Evolutionary conservation across 2,888 invertebrate species (phyloP).

Genomic region (Meiosimyza platycephala): DNA sequence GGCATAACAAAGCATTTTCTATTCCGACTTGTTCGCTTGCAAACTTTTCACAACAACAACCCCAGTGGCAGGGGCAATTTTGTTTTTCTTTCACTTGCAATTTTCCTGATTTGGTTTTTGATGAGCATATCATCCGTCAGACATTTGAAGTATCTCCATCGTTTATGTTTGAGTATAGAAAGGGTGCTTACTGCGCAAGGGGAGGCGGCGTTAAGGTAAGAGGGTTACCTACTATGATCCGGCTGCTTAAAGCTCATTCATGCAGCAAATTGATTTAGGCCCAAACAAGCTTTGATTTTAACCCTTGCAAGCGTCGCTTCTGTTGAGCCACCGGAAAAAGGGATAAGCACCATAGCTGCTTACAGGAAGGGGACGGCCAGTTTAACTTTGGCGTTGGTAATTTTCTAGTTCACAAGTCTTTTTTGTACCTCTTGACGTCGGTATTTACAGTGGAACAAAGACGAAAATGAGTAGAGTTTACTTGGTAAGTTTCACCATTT

Average conservation of each 20-base stretch:
- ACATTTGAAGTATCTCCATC: not conserved
- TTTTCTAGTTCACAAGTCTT: not conserved
- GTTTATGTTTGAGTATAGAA: not conserved
- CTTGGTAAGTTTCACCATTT: too few species aligned
- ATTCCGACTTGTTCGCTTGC: too few species aligned
- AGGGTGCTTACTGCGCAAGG: not conserved
- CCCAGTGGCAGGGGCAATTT: too few species aligned
- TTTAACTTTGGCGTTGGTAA: not conserved
- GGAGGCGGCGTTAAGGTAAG: not conserved
- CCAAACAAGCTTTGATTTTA: slow-evolving; percentile 51
- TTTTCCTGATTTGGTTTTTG: slow-evolving; percentile 21
- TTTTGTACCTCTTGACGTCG: not conserved
- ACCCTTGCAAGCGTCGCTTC: slow-evolving; percentile 9
- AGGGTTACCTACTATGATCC: slow-evolving; percentile 1
- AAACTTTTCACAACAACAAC: too few species aligned
- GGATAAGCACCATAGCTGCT: too few species aligned
- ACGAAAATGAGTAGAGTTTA: too few species aligned
- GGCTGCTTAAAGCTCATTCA: slow-evolving; percentile 54
- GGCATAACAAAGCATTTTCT: slow-evolving; percentile 23
- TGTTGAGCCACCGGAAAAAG: too few species aligned
- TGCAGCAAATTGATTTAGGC: slow-evolving; percentile 60
- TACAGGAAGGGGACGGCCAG: not conserved
- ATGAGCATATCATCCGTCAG: slow-evolving; percentile 25
- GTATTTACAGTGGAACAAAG: not conserved
- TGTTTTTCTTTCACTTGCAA: not conserved